Base-by-base conservation (phyloP, 2,113 vertebrate species). In the Bothrops jararaca region DNA sequence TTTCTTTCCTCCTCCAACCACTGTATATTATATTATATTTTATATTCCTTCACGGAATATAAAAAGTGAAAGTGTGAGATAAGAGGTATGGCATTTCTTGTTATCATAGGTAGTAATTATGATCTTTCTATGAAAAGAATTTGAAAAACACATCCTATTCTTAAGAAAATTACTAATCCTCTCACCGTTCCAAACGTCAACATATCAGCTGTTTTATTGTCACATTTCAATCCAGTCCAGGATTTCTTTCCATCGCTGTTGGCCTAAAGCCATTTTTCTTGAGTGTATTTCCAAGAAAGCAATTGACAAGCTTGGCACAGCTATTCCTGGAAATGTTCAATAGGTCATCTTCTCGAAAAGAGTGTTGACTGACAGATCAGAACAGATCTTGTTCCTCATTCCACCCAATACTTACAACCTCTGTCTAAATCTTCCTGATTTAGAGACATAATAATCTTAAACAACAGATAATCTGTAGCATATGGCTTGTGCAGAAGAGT, bases 311-410 rank as follows among this genome's bases (percentile, higher is more conserved):
- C 97, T 98, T 98, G 97, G 97, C 97, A 97, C 95, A 92, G 97
- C 97, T 97, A 95, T 98, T 98, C 98, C 97, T 98, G 98, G 98
- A 98, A 98, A 98, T 98, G 98, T 98, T 98, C 98, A 98, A 98
- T 98, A 98, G 98, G 98, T 97, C 98, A 98, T 98, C 98, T 97
- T 97, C 97, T 98, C 97, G 97, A 98, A 97, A 97, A 97, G 96
- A 95, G 95, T 87, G 91, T 96, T 95, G 96, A 97, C 93, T 96
- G 97, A 97, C 94, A 97, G 96, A 96, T 97, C 96, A 93, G 96
- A 96, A 95, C 96, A 97, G 96, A 96, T 95, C 92, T 93, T 94
- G 94, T 94, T 96, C 93, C 95, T 95, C 20, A 1, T 11, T 69
- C 95, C 2, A 15, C 7, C 12, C n/a, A 2, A 92, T 0, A 18